Evolutionary conservation across 2,797 vertebrate genomes (phyloP).

Genomic region (Antennarius maculatus): DNA sequence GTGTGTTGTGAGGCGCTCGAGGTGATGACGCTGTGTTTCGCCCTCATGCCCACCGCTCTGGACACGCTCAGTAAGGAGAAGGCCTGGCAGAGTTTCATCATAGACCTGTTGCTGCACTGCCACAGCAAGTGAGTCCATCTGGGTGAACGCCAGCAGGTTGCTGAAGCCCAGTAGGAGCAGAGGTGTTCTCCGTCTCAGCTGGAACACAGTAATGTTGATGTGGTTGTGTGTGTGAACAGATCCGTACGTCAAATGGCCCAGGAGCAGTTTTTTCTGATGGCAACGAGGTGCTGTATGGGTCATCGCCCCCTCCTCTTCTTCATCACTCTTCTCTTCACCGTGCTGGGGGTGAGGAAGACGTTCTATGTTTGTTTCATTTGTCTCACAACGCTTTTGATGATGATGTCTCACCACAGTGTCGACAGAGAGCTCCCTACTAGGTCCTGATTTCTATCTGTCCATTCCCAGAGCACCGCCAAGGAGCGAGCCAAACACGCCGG

Average conservation of each 20-base stretch:
- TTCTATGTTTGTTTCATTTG: background rate
- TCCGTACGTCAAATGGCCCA: constrained; percentile 99
- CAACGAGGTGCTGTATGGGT: constrained; percentile 98
- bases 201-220: background rate
- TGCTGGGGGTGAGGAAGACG: constrained; percentile 91
- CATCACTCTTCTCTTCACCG: constrained; percentile 98
- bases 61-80: constrained; percentile 99
- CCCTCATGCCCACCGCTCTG: constrained; percentile 96
- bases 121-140: constrained; percentile 91
- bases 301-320: constrained; percentile 98
- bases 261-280: constrained; percentile 99
- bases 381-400: too few relatives aligned
- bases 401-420: background rate
- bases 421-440: background rate
- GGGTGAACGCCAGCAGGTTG: background rate
- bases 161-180: background rate
- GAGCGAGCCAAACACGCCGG: constrained; percentile 97
- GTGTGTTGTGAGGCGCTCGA: constrained; percentile 99
- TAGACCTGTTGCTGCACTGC: constrained; percentile 96
- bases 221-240: constrained; percentile 73
- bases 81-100: constrained; percentile 99
- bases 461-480: constrained; percentile 93
- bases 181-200: background rate
- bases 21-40: constrained; percentile 98
- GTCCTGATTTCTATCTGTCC: constrained; percentile 14